Base-by-base conservation (phyloP, 2,797 vertebrate species). In the Triplophysa bombifrons region DNA sequence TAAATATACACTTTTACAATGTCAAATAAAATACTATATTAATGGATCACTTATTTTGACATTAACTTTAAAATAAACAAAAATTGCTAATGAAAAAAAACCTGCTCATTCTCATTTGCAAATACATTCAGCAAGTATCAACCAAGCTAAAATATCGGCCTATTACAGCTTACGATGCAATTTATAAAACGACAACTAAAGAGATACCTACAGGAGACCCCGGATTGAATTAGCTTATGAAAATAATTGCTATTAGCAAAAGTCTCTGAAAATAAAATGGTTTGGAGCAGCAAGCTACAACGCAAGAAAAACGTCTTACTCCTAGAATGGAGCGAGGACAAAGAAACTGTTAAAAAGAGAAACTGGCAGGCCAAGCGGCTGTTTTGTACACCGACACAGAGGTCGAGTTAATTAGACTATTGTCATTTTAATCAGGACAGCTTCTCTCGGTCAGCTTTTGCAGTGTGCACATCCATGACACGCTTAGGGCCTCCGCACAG, bases 341-440 rank as follows among this genome's bases (percentile, higher is more conserved):
- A 93, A 92, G 90, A 87, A 87, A 86, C 88, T 88, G 38, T 17
- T 76, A 90, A 91, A 91, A 89, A 87, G 71, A 58, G 88, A 84
- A 91, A 88, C 87, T 86, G 84, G 86, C 80, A 81, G 86, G 87
- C 89, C 89, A 89, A 80, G 88, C 86, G 90, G 85, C 85, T 86
- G 73, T 90, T 92, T 88, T 85, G 88, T 83, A 84, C 86, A 78
- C 84, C 89, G 91, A 92, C 91, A 92, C 90, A 14, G 90, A 89
- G 92, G 93, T 93, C 91, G 88, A 93, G 92, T 93, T 93, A 93
- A 94, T 94, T 93, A 94, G 93, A 93, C 92, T 91, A 93, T 93
- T 93, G 92, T 94, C 91, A 93, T 93, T 93, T 92, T 93, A 94
- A 93, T 94, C 92, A 93, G 93, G 91, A 88, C 92, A 91, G 91